Percentiles rank a stretch among this genome's conserved stretches.
Conservation (phyloP, 2,797 vertebrate species). For the Anguilla obscura region DNA sequence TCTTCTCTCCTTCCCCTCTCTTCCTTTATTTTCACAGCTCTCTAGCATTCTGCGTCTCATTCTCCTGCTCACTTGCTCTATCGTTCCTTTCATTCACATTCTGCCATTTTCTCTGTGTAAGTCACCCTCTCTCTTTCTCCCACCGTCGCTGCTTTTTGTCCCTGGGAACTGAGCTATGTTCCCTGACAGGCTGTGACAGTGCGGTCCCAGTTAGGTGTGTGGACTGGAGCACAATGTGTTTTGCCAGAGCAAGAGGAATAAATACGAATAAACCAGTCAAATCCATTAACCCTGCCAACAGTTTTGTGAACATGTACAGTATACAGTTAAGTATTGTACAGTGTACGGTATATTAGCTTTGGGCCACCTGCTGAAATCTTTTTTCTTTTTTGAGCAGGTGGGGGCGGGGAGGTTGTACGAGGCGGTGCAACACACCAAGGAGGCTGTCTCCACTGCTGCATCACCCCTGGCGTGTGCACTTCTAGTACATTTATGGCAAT, state of each 20-base stretch:
- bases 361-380: background rate
- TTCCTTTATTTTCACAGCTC: background rate
- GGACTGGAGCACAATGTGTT: background rate
- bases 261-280: background rate
- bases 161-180: background rate
- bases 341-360: too few relatives aligned
- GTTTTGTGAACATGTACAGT: too few relatives aligned
- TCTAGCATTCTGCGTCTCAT: background rate
- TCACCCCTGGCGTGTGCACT: background rate
- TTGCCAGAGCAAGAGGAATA: background rate
- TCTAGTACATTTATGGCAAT: background rate
- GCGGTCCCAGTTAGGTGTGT: background rate
- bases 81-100: background rate
- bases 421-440: background rate
- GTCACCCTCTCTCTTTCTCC: background rate
- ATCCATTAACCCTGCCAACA: background rate
- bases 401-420: too few relatives aligned
- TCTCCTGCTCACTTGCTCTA: background rate
- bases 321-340: too few relatives aligned
- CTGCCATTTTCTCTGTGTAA: background rate
- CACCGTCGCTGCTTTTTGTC: background rate
- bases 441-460: background rate
- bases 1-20: background rate
- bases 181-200: background rate
- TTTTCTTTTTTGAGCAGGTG: background rate